A percentile compares a stretch with the other conserved stretches of the same genome.
Evolutionary conservation across 2,888 invertebrate species (phyloP).

Genomic region (Endotricha flammealis): DNA sequence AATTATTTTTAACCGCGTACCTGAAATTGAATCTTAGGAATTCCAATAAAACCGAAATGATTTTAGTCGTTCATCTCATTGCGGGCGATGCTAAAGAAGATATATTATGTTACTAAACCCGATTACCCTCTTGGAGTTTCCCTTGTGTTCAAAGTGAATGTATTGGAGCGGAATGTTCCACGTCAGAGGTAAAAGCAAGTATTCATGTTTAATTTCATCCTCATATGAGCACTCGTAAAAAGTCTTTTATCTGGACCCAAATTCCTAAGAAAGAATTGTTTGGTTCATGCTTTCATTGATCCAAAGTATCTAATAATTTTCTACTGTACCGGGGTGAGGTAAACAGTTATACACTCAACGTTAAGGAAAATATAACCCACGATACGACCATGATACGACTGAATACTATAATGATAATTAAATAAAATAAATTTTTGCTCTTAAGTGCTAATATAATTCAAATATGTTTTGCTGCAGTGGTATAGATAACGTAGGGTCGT

Average conservation of each 20-base stretch:
- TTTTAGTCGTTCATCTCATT: constrained; percentile 49
- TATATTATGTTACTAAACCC: constrained; percentile 48
- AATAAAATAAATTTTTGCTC: too few species aligned
- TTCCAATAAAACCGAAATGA: constrained; percentile 40
- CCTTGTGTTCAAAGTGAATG: constrained; percentile 69
- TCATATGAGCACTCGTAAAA: constrained; percentile 52
- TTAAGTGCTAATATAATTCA: too few species aligned
- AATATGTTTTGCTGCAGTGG: too few species aligned
- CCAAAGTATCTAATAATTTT: too few species aligned
- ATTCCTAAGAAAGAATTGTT: constrained; percentile 48
- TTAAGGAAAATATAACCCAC: too few species aligned
- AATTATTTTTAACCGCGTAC: constrained; percentile 15
- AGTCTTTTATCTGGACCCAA: constrained; percentile 60
- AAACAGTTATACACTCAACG: too few species aligned
- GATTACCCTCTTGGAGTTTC: constrained; percentile 59
- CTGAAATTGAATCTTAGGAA: constrained; percentile 19
- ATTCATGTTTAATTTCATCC: constrained; percentile 74
- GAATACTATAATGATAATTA: too few species aligned
- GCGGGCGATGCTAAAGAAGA: constrained; percentile 39
- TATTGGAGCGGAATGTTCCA: constrained; percentile 72
- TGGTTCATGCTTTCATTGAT: constrained; percentile 14
- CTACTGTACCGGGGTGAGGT: too few species aligned
- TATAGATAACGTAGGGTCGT: constrained; percentile 5
- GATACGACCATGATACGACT: too few species aligned
- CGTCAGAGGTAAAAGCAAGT: constrained; percentile 73